Evolutionary conservation across 2,888 invertebrate species (phyloP), one percentile per base, ranked within the genome.

Genomic region (Thalpophila matura): DNA sequence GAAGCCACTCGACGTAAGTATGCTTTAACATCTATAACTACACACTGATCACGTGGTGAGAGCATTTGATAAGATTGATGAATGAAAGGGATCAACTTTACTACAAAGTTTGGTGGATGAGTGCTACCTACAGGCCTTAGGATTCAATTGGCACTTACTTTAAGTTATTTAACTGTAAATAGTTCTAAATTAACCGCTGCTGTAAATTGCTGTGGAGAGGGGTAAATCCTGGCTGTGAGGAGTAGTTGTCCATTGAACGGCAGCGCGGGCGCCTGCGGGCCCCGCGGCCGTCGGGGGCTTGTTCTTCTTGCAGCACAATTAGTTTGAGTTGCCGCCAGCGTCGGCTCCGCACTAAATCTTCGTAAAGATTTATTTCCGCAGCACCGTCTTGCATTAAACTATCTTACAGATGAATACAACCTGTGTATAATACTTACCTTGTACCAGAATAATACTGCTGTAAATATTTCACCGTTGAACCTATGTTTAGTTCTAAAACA

Each of bases 1-100:
- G 95, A 99, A 98, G 92, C 98, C 99, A 57, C 96, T 99, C 88
- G 99, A 99, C 97, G 99, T 99, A 97, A 98, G 98, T 98, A 96
- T 96, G 59, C 78, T 81, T 75, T 83, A 51, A 64, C 55, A 75
- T 73, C 56, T 56, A 63, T 64, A 67, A 63, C 62, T 66, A 78
- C 59, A 76, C 66, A 76, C 70, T 64, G 50, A 80, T 67, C 71
- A 79, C 72, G 80, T 77, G 73, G 77, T 83, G 88, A 87, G 86
- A 85, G 81, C 66, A 85, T 86, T 81, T 93, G 90, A 86, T 64
- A 86, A 88, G 93, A 89, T 85, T 77, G 93, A 94, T 78, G 95
- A 77, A 87, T 95, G 95, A 91, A 94, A 89, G 95, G 78, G 94
- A 91, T 88, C 86, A 93, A 93, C 93, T 93, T 90, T 92, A 91